Conservation (phyloP, 2,888 invertebrate genomes). For the Zygothrica quintamaculata region DNA sequence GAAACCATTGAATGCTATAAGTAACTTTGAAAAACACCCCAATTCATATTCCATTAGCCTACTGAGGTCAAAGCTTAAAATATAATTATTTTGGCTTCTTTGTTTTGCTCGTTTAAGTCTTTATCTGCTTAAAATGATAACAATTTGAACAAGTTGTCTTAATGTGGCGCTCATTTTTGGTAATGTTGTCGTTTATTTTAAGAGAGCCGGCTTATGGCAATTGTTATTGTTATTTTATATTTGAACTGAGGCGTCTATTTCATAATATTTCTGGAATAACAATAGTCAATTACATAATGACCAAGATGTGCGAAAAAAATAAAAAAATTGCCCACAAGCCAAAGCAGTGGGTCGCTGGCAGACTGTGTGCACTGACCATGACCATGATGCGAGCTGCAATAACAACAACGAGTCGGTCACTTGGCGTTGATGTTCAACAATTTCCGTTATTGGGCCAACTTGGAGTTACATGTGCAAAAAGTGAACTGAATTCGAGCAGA, state of each 20-base stretch:
- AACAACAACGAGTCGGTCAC: conserved; percentile 22
- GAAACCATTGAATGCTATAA: no score
- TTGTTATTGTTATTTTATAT: conserved; percentile 42
- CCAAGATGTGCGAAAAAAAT: conserved; percentile 69
- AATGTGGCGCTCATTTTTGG: conserved; percentile 26
- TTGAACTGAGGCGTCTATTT: conserved; percentile 48
- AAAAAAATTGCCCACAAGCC: no score
- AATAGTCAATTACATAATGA: conserved; percentile 68
- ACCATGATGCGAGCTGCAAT: conserved; percentile 61
- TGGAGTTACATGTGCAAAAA: conserved; percentile 65
- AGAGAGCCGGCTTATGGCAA: conserved; percentile 13
- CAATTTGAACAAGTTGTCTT: conserved; percentile 15
- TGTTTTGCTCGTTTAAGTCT: background rate
- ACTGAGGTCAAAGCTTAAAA: background rate
- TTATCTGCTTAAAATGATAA: background rate
- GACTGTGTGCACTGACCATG: conserved; percentile 81
- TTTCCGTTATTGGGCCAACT: conserved; percentile 75
- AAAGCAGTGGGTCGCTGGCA: conserved; percentile 51
- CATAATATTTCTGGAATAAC: conserved; percentile 68
- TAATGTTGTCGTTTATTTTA: conserved; percentile 25
- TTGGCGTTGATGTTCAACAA: conserved; percentile 72
- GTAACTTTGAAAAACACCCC: no score
- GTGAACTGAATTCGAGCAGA: conserved; percentile 45
- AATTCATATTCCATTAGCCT: background rate
- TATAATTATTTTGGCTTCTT: background rate